Evolutionary conservation across 2,797 vertebrate genomes (phyloP).

Genomic region (Selene dorsalis): DNA sequence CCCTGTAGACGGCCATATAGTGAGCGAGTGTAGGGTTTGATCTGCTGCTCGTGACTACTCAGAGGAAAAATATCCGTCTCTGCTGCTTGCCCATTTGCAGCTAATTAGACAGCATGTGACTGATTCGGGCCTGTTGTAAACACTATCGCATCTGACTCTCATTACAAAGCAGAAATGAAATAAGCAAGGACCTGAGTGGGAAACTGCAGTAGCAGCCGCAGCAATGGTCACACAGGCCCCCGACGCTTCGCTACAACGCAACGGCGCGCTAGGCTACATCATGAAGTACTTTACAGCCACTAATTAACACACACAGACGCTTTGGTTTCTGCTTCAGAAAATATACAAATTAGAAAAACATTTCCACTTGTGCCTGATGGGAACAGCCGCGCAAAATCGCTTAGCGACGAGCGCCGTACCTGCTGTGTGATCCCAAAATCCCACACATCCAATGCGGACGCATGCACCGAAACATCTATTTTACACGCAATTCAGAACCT

Average conservation of each 20-base stretch:
- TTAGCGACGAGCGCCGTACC: constrained; percentile 9
- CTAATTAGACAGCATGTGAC: constrained; percentile 88
- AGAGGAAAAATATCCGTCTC: constrained; percentile 82
- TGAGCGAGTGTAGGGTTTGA: constrained; percentile 84
- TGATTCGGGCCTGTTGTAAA: constrained; percentile 86
- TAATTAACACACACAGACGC: constrained; percentile 81
- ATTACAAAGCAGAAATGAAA: constrained; percentile 93
- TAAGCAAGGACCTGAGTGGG: constrained; percentile 81
- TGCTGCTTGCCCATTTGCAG: constrained; percentile 84
- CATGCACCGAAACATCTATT: background rate
- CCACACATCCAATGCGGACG: background rate
- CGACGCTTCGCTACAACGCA: constrained; percentile 81
- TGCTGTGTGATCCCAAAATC: constrained; percentile 4
- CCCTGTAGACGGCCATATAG: constrained; percentile 70
- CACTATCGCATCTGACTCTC: constrained; percentile 90
- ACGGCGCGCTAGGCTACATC: constrained; percentile 74
- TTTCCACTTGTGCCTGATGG: constrained; percentile 78
- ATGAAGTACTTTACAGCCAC: constrained; percentile 79
- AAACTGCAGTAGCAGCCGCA: constrained; percentile 85
- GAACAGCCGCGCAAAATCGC: constrained; percentile 65
- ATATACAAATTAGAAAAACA: constrained; percentile 86
- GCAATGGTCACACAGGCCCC: constrained; percentile 49
- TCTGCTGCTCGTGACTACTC: constrained; percentile 74
- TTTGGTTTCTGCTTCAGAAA: constrained; percentile 80
- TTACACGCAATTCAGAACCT: constrained; percentile 7